These are phyloP conservation scores for Leptodactylus fuscus DNA, from an alignment of 2,113 vertebrate species.

Conservation along the genomic window DNA sequence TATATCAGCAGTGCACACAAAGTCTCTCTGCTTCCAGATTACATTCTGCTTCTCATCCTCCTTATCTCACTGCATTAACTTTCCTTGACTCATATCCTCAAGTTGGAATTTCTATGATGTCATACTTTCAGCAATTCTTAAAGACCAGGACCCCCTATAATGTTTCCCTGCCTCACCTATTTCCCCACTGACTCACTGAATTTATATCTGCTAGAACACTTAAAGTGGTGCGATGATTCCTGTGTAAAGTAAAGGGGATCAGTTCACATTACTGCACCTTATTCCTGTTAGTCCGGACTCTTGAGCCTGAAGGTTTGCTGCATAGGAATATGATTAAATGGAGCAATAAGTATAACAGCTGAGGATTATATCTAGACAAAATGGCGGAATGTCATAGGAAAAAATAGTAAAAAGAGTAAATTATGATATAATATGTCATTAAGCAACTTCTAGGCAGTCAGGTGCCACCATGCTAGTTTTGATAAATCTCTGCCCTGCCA, in stretches of 20 bases:
- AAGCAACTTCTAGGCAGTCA: too few relatives aligned
- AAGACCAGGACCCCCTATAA: background rate
- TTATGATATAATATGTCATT: too few relatives aligned
- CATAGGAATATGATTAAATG: too few relatives aligned
- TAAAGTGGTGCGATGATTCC: background rate
- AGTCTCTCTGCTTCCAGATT: background rate
- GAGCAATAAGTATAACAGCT: background rate
- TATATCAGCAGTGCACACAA: background rate
- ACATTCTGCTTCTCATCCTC: background rate
- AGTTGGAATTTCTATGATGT: slow-evolving; percentile 24
- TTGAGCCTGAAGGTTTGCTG: too few relatives aligned
- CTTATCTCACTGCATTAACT: slow-evolving; percentile 22
- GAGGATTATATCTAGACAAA: background rate
- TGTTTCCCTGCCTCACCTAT: too few relatives aligned
- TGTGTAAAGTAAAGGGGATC: too few relatives aligned
- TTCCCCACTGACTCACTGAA: background rate
- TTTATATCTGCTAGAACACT: background rate
- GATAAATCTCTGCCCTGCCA: too few relatives aligned
- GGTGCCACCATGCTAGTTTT: too few relatives aligned
- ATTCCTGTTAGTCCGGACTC: too few relatives aligned
- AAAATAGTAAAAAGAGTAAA: too few relatives aligned
- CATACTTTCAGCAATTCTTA: background rate
- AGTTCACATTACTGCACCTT: too few relatives aligned
- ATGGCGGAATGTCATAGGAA: background rate
- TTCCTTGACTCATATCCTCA: slow-evolving; percentile 39